Evolutionary conservation across 2,888 invertebrate species (phyloP), one percentile per base, ranked within the genome.

Genomic region (Eilema caniola): DNA sequence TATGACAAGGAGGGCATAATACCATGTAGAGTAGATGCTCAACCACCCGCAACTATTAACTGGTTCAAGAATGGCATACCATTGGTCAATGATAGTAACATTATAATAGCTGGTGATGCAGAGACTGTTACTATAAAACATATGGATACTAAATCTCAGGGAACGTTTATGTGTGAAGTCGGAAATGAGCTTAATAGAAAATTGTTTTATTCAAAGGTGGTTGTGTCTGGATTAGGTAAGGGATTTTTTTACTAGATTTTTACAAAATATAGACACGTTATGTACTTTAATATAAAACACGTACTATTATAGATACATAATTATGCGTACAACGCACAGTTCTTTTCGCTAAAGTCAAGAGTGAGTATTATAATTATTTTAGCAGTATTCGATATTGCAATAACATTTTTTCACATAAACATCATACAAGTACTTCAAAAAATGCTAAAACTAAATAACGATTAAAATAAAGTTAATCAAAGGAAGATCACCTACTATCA

Each of bases 181-280:
- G 77, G 62, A 25, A 89, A 89, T 74, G 78, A 73, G 3, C 28
- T 76, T 0, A 37, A 81, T 0, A 74, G 67, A 14, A 74, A 82
- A 65, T 28, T 70, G 31, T 82, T 82, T n/a, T 10, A 70, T n/a
- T 84, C 88, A 28, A 66, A 74, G 16, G 77, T 91, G 14, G 28
- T 24, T 3, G 81, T 89, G 64, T 74, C 80, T 71, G 89, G 86
- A 72, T 69, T 84, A 25, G 83, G 88, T 89, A 75, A 82, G 79
- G 2, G 28, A 11, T n/a, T 41, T 3, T 60, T 28, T 67, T 3
- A 33, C 25, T 20, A 12, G 16, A 28, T 25, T 28, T 8, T 59
- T 14, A 59, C 16, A 28, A 7, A 25, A 25, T 28, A 25, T 59
- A 25, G 25, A 25, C 12, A 24, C 7, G 11, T 20, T n/a, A n/a